Percentiles rank a stretch among this genome's conserved stretches.
phyloP scores from a whole-genome alignment of 2,797 vertebrate species.

The Catostomus latipinnis region DNA sequence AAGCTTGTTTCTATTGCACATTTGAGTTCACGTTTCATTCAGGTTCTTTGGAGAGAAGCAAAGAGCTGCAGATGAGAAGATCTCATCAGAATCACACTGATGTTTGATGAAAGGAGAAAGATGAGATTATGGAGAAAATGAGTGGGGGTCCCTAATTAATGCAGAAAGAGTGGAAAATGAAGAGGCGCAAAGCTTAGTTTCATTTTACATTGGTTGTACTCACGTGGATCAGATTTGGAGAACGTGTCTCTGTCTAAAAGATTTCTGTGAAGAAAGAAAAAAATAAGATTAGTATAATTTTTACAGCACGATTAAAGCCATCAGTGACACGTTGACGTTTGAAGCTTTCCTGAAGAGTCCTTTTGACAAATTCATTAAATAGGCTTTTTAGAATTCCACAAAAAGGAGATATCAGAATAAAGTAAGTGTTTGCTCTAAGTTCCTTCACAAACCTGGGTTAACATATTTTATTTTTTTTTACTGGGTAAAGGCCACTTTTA shows the following conservation, averaged over 20 bases:
- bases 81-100: constrained; percentile 21
- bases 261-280: constrained; percentile 77
- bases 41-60: background rate
- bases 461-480: background rate
- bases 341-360: constrained; percentile 23
- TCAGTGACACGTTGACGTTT: constrained; percentile 38
- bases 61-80: constrained; percentile 8
- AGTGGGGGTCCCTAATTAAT: constrained; percentile 26
- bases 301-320: constrained; percentile 48
- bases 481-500: background rate
- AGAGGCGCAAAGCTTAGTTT: background rate
- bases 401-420: constrained; percentile 6
- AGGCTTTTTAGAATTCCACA: constrained; percentile 18
- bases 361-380: constrained; percentile 41
- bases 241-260: constrained; percentile 97
- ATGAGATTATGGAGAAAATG: background rate
- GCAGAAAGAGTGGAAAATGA: constrained; percentile 10
- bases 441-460: background rate
- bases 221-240: constrained; percentile 96
- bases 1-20: background rate
- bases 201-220: constrained; percentile 67
- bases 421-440: background rate
- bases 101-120: constrained; percentile 31
- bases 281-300: constrained; percentile 34
- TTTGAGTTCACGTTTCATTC: constrained; percentile 38